Base-by-base conservation (phyloP, 2,888 invertebrate species). In the Allophyes oxyacanthae region DNA sequence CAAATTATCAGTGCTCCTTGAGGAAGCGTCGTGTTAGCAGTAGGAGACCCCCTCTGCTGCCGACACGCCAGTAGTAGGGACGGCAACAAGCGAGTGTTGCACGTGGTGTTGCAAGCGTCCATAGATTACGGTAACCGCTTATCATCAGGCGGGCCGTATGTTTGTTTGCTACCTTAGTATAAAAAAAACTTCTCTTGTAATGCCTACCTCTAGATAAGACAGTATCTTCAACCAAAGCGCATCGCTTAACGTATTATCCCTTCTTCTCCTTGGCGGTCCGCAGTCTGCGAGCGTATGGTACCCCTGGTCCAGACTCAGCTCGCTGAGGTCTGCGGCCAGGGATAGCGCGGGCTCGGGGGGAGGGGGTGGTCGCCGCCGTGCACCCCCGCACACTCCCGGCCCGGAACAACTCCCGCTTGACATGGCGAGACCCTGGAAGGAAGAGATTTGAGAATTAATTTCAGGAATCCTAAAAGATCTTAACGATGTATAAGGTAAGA, bases 261-360 rank as follows among this genome's bases (percentile, higher is more conserved):
- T 72, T 38, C 91, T 64, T 61, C 92, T 77, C 33, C 91, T 80
- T 0, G 92, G 92, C 0, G 92, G 92, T 7, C 92, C 92, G 96
- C 97, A 86, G 96, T 96, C 85, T 0, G 97, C 96, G 55, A 97
- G 89, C 6, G 97, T 97, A 77, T 97, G 97, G 90, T 97, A 97
- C 1, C 97, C 97, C 86, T 97, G 97, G 88, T 97, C 97, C 36
- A 97, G 91, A 79, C 95, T 96, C 37, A 97, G 96, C 79, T 94
- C 92, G 63, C 93, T 94, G 42, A 94, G 83, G 68, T 94, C 93
- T 0, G 93, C 92, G 1, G 91, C 89, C 8, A 93, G 84, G n/a
- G 93, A 88, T 32, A 90, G 83, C 1, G 88, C 86, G 0, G 92
- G 92, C 80, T 92, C 92, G 0, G 94, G 93, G 0, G 94, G 93